phyloP scores from a whole-genome alignment of 1,140 invertebrate genomes.

The Drosophila dunni region DNA sequence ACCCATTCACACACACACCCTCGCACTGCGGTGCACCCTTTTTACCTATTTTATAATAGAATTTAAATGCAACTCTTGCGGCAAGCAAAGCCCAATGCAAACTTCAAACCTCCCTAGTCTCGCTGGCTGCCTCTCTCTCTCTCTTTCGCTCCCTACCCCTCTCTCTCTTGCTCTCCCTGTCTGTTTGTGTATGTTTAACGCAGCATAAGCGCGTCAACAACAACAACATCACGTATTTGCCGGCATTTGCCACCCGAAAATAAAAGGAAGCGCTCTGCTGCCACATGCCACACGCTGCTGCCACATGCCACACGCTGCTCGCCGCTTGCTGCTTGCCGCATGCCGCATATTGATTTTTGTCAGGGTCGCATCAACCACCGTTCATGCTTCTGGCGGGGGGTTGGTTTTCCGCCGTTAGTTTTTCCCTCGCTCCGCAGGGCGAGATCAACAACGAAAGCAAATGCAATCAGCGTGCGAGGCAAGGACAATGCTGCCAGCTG shows the following conservation, averaged over 20 bases:
- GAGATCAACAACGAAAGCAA: conserved; percentile 44
- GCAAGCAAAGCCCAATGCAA: conserved; percentile 56
- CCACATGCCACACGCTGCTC: not conserved
- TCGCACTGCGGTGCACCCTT: conserved; percentile 39
- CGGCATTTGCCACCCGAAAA: conserved; percentile 32
- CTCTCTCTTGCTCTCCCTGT: not conserved
- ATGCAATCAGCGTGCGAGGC: conserved; percentile 41
- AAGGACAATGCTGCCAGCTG: conserved; percentile 62
- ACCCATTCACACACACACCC: conserved; percentile 35
- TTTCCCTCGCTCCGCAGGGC: conserved; percentile 42
- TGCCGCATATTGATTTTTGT: conserved; percentile 50
- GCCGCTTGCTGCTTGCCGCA: conserved; percentile 6
- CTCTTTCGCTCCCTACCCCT: not conserved
- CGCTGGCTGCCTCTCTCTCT: not conserved
- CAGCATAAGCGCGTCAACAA: conserved; percentile 45
- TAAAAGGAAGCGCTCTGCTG: conserved; percentile 2
- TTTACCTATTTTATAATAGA: conserved; percentile 61
- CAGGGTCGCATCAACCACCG: conserved; percentile 49
- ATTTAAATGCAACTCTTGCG: conserved; percentile 75
- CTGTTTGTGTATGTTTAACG: conserved; percentile 32
- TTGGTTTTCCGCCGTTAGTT: conserved; percentile 63
- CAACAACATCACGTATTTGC: conserved; percentile 38
- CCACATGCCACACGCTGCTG: conserved; percentile 2
- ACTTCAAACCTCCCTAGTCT: conserved; percentile 25
- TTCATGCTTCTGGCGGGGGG: conserved; percentile 7